Percentiles rank a stretch among this genome's conserved stretches.
These are phyloP conservation scores for Drymonia ruficornis DNA, from an alignment of 2,888 invertebrate species.

Conservation along the genomic window DNA sequence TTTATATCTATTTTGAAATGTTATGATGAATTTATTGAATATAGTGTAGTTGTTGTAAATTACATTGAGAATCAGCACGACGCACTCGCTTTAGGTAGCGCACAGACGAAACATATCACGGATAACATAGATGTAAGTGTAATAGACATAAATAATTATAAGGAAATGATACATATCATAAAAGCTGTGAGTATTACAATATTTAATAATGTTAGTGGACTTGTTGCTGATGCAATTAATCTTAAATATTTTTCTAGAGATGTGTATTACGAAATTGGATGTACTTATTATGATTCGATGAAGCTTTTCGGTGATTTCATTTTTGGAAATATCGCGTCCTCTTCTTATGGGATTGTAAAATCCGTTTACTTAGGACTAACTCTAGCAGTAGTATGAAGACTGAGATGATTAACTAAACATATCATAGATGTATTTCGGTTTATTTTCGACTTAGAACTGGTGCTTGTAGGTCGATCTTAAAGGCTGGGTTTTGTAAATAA, in stretches of 20 bases:
- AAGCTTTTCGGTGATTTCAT: conserved; percentile 77
- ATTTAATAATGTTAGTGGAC: conserved; percentile 80
- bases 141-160: conserved; percentile 72
- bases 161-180: conserved; percentile 80
- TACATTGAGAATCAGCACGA: conserved; percentile 61
- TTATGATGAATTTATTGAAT: conserved; percentile 73
- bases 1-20: conserved; percentile 75
- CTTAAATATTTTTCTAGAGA: conserved; percentile 84
- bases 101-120: conserved; percentile 69
- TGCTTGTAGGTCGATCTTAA: conserved; percentile 84
- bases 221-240: conserved; percentile 80
- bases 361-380: conserved; percentile 82
- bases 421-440: conserved; percentile 80
- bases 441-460: conserved; percentile 83
- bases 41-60: conserved; percentile 62
- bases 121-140: conserved; percentile 59
- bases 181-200: conserved; percentile 84
- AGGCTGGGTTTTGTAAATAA: conserved; percentile 84
- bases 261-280: conserved; percentile 79
- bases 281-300: conserved; percentile 68
- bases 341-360: conserved; percentile 81
- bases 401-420: conserved; percentile 81
- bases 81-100: conserved; percentile 78
- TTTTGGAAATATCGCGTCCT: conserved; percentile 82
- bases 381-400: conserved; percentile 83